Evolutionary conservation across 1,140 invertebrate species (phyloP), one percentile per base, ranked within the genome.

Genomic region (Anagrus nilaparvatae): DNA sequence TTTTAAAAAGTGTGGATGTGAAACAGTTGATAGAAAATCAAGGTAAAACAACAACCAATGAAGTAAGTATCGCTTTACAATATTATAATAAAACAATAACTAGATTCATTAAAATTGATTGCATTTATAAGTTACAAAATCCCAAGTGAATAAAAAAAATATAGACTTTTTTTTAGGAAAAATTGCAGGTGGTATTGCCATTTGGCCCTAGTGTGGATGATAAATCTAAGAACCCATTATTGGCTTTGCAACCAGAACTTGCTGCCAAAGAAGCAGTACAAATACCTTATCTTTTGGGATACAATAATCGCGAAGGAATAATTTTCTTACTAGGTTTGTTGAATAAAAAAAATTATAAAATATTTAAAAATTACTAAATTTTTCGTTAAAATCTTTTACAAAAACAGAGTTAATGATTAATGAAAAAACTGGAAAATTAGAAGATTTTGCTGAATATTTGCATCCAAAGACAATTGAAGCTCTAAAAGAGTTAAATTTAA

Each of bases 241-340:
- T 75, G 19, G 51, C 65, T 0, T 43, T 60, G 8, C 49, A 65
- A 25, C 61, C 63, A 1, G 20, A 20, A 4, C 36, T 49, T 8
- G 44, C 60, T 12, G 54, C 52, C 18, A 61, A 70, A 32, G 58
- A 61, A 27, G 68, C 69, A 29, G 50, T 70, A 20, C 67, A 72
- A 35, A 64, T 82, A 12, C 78, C 80, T 0, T 61, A 74, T 16
- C 63, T 82, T 5, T 50, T 72, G n/a, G 81, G 80, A 1, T 72
- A 75, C 29, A 76, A 70, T 50, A 60, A 53, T 12, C 56, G 64
- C 12, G 81, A 83, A 63, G 74, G 74, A 7, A 51, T 74, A 5
- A 46, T 72, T 0, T 51, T 72, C 12, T 46, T 71, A 6, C 47
- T 47, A 20, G 50, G 62, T 67, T 54, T 40, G 45, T 33, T 32